These are phyloP conservation scores for Cantharis lateralis DNA, from an alignment of 2,888 invertebrate genomes.

Conservation along the genomic window DNA sequence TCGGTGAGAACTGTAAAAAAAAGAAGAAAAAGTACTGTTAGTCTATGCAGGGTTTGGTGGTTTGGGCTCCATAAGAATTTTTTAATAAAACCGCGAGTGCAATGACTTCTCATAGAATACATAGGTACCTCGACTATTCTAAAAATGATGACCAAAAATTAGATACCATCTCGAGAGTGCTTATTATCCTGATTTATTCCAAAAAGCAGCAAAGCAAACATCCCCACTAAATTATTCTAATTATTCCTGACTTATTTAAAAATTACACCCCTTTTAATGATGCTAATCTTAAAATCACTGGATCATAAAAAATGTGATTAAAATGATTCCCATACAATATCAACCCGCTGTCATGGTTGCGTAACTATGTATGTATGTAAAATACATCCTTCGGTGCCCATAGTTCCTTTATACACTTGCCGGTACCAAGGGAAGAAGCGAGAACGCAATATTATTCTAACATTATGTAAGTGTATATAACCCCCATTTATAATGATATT, in stretches of 20 bases:
- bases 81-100: not conserved
- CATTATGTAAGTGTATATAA: slow-evolving; percentile 59
- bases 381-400: slow-evolving; percentile 15
- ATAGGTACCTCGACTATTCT: not conserved
- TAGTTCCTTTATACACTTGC: slow-evolving; percentile 14
- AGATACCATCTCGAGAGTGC: not conserved
- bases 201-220: not conserved
- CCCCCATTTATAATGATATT: slow-evolving; percentile 53
- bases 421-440: slow-evolving; percentile 41
- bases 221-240: not conserved
- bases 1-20: not conserved
- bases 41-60: not conserved
- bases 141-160: not conserved
- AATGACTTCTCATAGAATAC: not conserved
- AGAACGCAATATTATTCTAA: slow-evolving; percentile 50
- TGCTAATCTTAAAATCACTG: slow-evolving; percentile 7
- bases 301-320: slow-evolving; percentile 33
- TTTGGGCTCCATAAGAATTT: not conserved
- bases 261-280: slow-evolving; percentile 9
- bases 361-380: slow-evolving; percentile 35
- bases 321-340: slow-evolving; percentile 48
- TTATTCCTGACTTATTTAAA: not conserved
- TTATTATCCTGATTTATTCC: not conserved
- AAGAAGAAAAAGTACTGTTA: not conserved
- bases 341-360: slow-evolving; percentile 47